Percentiles rank a stretch among this genome's conserved stretches.
Conservation (phyloP, 2,113 vertebrate species). For the Pelvicachromis taeniatus region DNA sequence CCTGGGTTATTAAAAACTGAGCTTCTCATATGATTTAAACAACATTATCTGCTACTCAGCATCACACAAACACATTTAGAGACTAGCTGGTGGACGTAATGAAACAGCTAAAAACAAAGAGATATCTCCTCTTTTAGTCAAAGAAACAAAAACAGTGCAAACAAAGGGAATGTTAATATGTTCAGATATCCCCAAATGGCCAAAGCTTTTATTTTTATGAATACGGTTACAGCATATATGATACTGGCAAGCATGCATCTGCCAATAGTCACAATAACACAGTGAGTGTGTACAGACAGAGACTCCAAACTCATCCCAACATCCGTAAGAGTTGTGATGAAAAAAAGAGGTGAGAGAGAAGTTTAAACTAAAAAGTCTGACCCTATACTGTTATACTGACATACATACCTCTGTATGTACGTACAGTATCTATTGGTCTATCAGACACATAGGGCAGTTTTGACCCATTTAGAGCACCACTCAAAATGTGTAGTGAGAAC, state of each 20-base stretch:
- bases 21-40: neutral
- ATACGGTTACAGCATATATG: neutral
- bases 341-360: neutral
- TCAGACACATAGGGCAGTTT: too few relatives aligned
- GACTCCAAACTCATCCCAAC: neutral
- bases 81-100: neutral
- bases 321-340: neutral
- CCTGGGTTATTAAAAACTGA: neutral
- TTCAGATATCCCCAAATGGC: neutral
- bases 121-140: neutral
- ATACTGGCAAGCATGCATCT: neutral
- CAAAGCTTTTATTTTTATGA: neutral
- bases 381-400: too few relatives aligned
- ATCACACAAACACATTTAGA: neutral
- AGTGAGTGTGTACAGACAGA: neutral
- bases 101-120: neutral
- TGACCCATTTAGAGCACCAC: too few relatives aligned
- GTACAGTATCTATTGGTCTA: too few relatives aligned
- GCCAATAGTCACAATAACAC: neutral
- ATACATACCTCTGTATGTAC: too few relatives aligned
- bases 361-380: neutral
- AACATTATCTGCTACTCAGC: neutral
- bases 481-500: too few relatives aligned
- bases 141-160: neutral
- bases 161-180: neutral